A percentile compares a stretch with the other conserved stretches of the same genome.
Evolutionary conservation across 1,140 invertebrate genomes (phyloP).

Genomic region (Zeugodacus cucurbitae): DNA sequence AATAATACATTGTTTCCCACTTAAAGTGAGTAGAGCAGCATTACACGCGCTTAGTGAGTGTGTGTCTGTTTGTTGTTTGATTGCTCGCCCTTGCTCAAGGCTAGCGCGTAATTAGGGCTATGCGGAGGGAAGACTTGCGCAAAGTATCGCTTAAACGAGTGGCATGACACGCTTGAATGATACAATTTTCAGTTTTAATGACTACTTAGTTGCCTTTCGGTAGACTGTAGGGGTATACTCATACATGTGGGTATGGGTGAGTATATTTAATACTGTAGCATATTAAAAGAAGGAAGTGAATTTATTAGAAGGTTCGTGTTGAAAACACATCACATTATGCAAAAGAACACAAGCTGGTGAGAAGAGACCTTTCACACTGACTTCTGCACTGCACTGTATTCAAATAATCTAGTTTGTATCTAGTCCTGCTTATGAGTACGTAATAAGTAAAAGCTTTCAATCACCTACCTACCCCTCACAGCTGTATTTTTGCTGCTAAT

Average conservation of each 20-base stretch:
- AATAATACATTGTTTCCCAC: slow-evolving; percentile 17
- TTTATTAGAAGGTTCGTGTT: not conserved
- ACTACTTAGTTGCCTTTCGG: not conserved
- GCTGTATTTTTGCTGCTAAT: no score
- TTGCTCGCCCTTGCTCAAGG: not conserved
- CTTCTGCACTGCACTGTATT: no score
- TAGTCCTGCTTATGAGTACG: no score
- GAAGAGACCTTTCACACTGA: not conserved
- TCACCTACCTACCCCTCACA: no score
- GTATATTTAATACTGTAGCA: no score
- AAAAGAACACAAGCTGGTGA: not conserved
- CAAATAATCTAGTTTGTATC: no score
- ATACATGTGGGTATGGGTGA: not conserved
- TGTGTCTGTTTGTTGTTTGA: not conserved
- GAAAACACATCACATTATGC: not conserved
- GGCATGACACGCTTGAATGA: not conserved
- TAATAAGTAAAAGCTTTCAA: no score
- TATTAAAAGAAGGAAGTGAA: no score
- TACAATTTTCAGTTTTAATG: not conserved
- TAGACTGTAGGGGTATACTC: not conserved
- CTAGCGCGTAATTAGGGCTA: not conserved
- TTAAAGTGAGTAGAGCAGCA: not conserved
- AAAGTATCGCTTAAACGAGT: not conserved
- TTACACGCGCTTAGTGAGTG: not conserved
- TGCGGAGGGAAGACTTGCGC: not conserved